These are phyloP conservation scores for Oscarella lobularis DNA, from an alignment of 37 sponge, comb jelly and placozoan species.

Conservation along the genomic window DNA sequence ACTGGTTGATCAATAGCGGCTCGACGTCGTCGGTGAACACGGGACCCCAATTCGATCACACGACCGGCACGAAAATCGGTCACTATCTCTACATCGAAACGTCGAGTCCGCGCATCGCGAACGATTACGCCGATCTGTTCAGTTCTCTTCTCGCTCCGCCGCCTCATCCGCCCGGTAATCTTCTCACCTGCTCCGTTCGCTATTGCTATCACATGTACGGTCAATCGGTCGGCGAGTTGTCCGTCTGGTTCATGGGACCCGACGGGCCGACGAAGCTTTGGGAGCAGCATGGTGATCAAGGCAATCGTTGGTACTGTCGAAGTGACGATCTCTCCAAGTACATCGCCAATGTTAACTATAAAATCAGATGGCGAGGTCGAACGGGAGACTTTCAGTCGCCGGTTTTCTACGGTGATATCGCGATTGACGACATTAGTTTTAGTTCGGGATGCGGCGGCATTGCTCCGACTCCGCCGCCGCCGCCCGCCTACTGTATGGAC, in stretches of 20 bases:
- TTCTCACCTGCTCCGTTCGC: not conserved
- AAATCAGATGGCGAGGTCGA: not conserved
- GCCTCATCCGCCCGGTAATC: not conserved
- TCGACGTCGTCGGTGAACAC: slow-evolving; percentile 19
- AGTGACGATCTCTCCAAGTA: not conserved
- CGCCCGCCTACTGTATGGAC: not conserved
- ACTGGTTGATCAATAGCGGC: slow-evolving; percentile 23
- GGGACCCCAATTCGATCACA: slow-evolving; percentile 20
- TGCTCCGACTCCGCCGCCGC: slow-evolving; percentile 2
- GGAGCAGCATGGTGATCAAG: not conserved
- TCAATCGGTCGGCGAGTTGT: not conserved
- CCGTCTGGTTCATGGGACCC: not conserved
- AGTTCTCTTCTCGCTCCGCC: not conserved
- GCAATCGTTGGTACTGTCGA: not conserved
- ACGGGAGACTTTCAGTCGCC: not conserved
- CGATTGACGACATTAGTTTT: not conserved
- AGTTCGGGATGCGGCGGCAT: not conserved
- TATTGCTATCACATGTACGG: not conserved
- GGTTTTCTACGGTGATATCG: not conserved
- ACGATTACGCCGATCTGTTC: not conserved
- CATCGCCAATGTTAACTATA: not conserved
- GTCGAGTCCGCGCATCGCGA: not conserved
- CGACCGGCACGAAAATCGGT: not conserved
- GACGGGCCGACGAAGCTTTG: not conserved
- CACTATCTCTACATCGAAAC: not conserved